Evolutionary conservation across 2,888 invertebrate species (phyloP), one percentile per base, ranked within the genome.

Genomic region (Orthosia gothica): DNA sequence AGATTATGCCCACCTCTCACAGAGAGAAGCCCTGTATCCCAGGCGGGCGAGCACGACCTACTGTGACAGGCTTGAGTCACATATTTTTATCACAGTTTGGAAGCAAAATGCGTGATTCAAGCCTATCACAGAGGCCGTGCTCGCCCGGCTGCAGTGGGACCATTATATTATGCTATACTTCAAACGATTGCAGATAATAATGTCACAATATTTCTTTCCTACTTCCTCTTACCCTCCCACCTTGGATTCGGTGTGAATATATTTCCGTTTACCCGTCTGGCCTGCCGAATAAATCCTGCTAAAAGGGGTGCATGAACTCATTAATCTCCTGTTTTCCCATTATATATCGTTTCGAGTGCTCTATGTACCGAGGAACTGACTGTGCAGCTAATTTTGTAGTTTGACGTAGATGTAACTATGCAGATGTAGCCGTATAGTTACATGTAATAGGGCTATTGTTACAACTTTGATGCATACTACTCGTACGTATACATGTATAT

Each of bases 291-390:
- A 83, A 81, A 86, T 87, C 79, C 72, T 70, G 58, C 72, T 87
- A 85, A 86, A 88, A 88, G 88, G 87, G 87, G 87, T 88, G 78
- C 50, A 83, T 58, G 85, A 84, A 81, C 87, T 81, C 87, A 87
- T 87, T 80, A 75, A 80, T 87, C 87, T 84, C 70, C 67, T 58
- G 79, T 64, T 83, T 73, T 75, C 73, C 74, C 70, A 81, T 79
- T 71, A 72, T 79, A 72, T 69, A 81, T 72, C 47, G 74, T 58
- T 69, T 83, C 81, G 74, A 86, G 88, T 82, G 78, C 49, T 74
- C 82, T 81, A 85, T 74, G 74, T 83, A 54, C 15, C 15, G 66
- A 45, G 50, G 58, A 59, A 58, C 58, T 52, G 74, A 32, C 75
- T 55, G 63, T 13, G 32, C 65, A 65, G 73, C 83, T 84, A 82